Conservation (phyloP, 92 coral and sea anemone genomes). For the Epizoanthus rinbou region DNA sequence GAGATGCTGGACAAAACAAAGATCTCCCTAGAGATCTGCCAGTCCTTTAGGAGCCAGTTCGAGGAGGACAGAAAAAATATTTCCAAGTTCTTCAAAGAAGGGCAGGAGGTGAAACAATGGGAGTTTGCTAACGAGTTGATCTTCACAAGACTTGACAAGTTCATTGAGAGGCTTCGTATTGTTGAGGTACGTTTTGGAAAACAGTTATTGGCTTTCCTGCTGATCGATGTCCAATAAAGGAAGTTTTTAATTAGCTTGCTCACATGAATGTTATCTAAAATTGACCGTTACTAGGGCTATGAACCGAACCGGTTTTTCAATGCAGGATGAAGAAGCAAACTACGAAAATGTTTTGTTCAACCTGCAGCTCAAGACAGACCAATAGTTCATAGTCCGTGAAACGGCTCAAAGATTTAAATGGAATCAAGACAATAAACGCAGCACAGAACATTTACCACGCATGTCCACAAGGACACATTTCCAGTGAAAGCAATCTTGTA, state of each 20-base stretch:
- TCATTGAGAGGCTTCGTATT: slow-evolving; percentile 81
- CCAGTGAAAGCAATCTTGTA: no score
- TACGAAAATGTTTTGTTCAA: no score
- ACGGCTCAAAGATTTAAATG: no score
- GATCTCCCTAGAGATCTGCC: slow-evolving; percentile 81
- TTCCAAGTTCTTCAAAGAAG: slow-evolving; percentile 85
- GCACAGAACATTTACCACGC: no score
- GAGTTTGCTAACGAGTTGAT: slow-evolving; percentile 94
- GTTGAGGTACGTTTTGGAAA: slow-evolving; percentile 75
- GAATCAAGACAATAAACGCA: no score
- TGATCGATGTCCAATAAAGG: neutral
- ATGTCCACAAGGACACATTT: no score
- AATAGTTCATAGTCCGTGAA: no score
- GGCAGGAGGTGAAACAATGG: slow-evolving; percentile 88
- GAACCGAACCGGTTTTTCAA: no score
- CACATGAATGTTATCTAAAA: neutral
- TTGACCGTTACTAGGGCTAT: no score
- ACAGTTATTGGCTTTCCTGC: neutral
- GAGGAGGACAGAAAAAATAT: slow-evolving; percentile 86
- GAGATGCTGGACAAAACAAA: slow-evolving; percentile 89
- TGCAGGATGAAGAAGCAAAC: no score
- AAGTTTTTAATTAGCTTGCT: neutral
- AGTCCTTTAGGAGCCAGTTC: slow-evolving; percentile 79
- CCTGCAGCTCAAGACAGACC: no score
- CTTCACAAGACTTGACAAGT: slow-evolving; percentile 93